These are phyloP conservation scores for Drosophila guanche DNA, from an alignment of 1,140 invertebrate species.

Conservation along the genomic window DNA sequence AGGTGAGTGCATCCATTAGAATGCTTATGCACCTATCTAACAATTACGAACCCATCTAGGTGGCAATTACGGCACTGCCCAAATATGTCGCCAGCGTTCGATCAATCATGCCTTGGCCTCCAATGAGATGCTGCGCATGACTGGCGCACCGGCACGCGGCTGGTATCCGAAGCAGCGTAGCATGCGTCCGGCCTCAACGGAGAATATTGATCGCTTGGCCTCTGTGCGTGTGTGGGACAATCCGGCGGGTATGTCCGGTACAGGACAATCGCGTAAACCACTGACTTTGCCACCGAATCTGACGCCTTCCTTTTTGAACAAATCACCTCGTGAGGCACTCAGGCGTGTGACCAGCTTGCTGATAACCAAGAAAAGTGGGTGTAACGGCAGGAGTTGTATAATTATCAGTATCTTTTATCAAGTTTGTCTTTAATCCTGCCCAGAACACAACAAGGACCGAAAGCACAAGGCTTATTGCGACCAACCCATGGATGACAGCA, in stretches of 20 bases:
- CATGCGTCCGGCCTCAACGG: constrained; percentile 91
- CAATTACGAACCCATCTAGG: constrained; percentile 21
- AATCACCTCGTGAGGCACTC: constrained; percentile 92
- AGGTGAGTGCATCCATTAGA: constrained; percentile 45
- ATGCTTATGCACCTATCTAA: neutral
- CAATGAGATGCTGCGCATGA: constrained; percentile 89
- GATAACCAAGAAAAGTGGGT: constrained; percentile 87
- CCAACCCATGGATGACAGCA: constrained; percentile 64
- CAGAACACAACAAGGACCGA: constrained; percentile 72
- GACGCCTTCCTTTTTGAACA: constrained; percentile 93
- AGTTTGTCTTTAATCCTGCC: neutral
- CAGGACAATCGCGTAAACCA: constrained; percentile 86
- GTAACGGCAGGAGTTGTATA: too few relatives aligned
- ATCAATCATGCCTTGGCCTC: constrained; percentile 88
- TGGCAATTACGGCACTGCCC: constrained; percentile 83
- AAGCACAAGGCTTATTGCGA: constrained; percentile 76
- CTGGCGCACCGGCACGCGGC: constrained; percentile 90
- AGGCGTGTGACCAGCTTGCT: constrained; percentile 93
- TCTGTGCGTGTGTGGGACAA: constrained; percentile 84
- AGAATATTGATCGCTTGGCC: constrained; percentile 89
- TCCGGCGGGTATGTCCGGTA: constrained; percentile 75
- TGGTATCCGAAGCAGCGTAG: constrained; percentile 91
- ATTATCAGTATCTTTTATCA: neutral
- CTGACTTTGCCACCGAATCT: constrained; percentile 92
- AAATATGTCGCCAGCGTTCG: constrained; percentile 87